Evolutionary conservation across 2,888 invertebrate genomes (phyloP).

Genomic region (Entomobrya multifasciata): DNA sequence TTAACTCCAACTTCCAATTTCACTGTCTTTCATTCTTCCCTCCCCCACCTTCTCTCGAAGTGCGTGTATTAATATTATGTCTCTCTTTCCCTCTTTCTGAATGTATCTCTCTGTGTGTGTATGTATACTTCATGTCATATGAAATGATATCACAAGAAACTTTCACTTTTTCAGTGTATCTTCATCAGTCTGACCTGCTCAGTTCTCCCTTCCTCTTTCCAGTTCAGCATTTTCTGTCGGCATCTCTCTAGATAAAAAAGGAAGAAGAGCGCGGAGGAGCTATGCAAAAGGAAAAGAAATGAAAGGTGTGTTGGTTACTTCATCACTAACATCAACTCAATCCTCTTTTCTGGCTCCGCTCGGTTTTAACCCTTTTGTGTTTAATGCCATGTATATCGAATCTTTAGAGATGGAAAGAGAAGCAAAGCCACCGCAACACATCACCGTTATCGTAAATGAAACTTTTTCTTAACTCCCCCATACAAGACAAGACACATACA

Average conservation of each 20-base stretch:
- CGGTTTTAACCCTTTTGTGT: slow-evolving; percentile 44
- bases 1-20: slow-evolving; percentile 30
- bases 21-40: slow-evolving; percentile 31
- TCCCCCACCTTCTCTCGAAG: slow-evolving; percentile 1
- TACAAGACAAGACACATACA: no score
- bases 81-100: background rate
- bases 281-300: slow-evolving; percentile 12
- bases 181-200: slow-evolving; percentile 67
- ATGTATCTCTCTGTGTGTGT: no score
- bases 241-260: slow-evolving; percentile 4
- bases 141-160: slow-evolving; percentile 40
- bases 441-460: slow-evolving; percentile 23
- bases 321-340: slow-evolving; percentile 58
- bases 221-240: slow-evolving; percentile 4
- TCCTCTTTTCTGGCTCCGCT: slow-evolving; percentile 44
- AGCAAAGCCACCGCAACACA: background rate
- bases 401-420: background rate
- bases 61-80: background rate
- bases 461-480: slow-evolving; percentile 4
- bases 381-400: background rate
- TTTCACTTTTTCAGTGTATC: slow-evolving; percentile 61
- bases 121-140: background rate
- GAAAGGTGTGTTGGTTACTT: slow-evolving; percentile 61
- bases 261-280: no score
- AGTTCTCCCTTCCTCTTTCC: slow-evolving; percentile 41